Percentiles rank a stretch among this genome's conserved stretches.
These are phyloP conservation scores for Eueides isabella DNA, from an alignment of 1,140 invertebrate genomes.

Conservation along the genomic window DNA sequence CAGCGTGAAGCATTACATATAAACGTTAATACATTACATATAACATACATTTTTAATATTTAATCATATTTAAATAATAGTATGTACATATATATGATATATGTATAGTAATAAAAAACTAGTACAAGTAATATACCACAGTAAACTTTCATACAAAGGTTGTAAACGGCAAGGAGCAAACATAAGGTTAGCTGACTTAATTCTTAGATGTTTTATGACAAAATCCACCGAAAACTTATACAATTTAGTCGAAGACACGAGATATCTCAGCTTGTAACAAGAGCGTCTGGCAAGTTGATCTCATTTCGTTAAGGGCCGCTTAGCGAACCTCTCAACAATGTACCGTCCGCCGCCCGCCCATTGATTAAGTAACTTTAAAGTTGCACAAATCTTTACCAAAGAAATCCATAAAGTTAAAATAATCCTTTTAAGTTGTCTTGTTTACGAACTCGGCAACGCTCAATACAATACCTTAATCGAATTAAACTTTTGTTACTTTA, in stretches of 20 bases:
- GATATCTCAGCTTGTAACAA: constrained; percentile 12
- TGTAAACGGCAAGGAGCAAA: too few species aligned
- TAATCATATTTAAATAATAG: too few species aligned
- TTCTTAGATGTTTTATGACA: constrained; percentile 13
- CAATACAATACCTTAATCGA: neutral
- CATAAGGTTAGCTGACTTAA: neutral
- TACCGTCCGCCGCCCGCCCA: neutral
- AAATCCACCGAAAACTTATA: constrained; percentile 22
- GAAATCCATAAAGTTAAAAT: neutral
- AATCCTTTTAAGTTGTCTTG: constrained; percentile 12
- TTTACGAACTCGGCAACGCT: neutral
- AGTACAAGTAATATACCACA: neutral
- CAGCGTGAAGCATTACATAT: too few species aligned
- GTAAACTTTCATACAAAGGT: neutral
- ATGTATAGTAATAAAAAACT: too few species aligned
- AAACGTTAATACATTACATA: too few species aligned
- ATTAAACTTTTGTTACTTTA: neutral
- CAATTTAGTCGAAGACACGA: constrained; percentile 9
- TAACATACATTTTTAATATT: too few species aligned
- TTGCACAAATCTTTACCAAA: constrained; percentile 6
- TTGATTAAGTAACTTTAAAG: constrained; percentile 16
- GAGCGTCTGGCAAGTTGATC: constrained; percentile 23
- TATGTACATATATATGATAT: too few species aligned
- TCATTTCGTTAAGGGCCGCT: constrained; percentile 20
- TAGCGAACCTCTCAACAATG: constrained; percentile 14